Evolutionary conservation across 2,888 invertebrate species (phyloP), one percentile per base, ranked within the genome.

Genomic region (Drosophila putrida): DNA sequence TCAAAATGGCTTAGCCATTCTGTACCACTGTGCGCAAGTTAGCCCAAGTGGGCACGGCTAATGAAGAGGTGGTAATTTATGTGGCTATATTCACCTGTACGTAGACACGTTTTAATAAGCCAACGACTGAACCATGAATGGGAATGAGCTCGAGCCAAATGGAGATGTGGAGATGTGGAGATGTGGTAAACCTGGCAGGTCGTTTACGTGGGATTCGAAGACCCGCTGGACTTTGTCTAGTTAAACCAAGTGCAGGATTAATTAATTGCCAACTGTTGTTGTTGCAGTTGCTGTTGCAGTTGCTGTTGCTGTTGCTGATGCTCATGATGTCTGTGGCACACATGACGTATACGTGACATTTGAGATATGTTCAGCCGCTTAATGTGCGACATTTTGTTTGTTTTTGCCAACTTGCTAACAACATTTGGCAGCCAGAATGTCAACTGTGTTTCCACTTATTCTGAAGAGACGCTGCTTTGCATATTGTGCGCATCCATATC

Each of bases 11-110:
- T 43, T 20, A 0, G 5, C 8, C 3, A 33, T 5, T 35, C 60
- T 47, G 15, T 6, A 15, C 70, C 82, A 83, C 69, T 68, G 78
- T 81, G 54, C 73, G 2, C 10, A 6, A 46, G 66, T 28, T 25
- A 27, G 62, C 31, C 46, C 58, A 59, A 61, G 55, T 61, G 75
- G 71, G 67, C 68, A 55, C 63, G 58, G 67, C 78, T 88, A 88
- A 88, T 89, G 88, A 88, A 89, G 88, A 88, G 88, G 88, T 86
- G 88, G 88, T 88, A 89, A 88, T 88, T 88, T 88, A 89, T 89
- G 86, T 84, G 79, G 73, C 78, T 78, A 80, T 81, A 83, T 82
- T 78, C 82, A 83, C 84, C 85, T 84, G 87, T 73, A 70, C 76
- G 68, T 64, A 79, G 81, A 78, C 88, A 87, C 78, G 79, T 83